Conservation (phyloP, 2,797 vertebrate genomes). For the Gobionotothen gibberifrons region DNA sequence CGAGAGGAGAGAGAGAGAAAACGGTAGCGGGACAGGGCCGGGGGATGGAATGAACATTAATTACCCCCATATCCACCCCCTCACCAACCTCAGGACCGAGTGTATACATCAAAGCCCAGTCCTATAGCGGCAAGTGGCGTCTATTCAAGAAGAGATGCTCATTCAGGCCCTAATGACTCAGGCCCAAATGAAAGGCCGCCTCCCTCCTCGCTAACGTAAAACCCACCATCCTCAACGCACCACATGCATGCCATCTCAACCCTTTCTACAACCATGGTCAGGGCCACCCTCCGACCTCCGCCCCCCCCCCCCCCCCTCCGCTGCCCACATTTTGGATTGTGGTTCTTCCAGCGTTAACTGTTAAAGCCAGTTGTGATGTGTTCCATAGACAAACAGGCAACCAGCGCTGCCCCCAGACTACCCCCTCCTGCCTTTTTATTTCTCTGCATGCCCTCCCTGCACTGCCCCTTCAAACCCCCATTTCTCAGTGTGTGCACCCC, state of each 20-base stretch:
- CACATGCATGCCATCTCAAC: conserved; percentile 63
- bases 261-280: conserved; percentile 1
- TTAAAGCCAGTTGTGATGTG: conserved; percentile 88
- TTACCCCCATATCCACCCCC: conserved; percentile 52
- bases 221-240: conserved; percentile 22
- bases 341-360: conserved; percentile 84
- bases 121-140: conserved; percentile 50
- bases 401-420: conserved; percentile 92
- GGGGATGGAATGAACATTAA: conserved; percentile 63
- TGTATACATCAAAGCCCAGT: conserved; percentile 66
- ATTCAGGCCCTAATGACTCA: conserved; percentile 68
- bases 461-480: conserved; percentile 33
- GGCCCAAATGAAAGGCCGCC: conserved; percentile 49
- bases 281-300: background rate
- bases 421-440: conserved; percentile 69
- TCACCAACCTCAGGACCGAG: conserved; percentile 39
- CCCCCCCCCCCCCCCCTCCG: conserved; percentile 6
- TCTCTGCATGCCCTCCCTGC: conserved; percentile 70
- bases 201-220: conserved; percentile 33
- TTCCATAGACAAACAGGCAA: conserved; percentile 99
- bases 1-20: conserved; percentile 58
- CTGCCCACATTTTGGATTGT: conserved; percentile 69
- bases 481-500: conserved; percentile 38
- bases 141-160: conserved; percentile 65
- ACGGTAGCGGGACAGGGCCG: conserved; percentile 36